Conservation (phyloP, 2,888 invertebrate genomes). For the Platerodrilus igneus region DNA sequence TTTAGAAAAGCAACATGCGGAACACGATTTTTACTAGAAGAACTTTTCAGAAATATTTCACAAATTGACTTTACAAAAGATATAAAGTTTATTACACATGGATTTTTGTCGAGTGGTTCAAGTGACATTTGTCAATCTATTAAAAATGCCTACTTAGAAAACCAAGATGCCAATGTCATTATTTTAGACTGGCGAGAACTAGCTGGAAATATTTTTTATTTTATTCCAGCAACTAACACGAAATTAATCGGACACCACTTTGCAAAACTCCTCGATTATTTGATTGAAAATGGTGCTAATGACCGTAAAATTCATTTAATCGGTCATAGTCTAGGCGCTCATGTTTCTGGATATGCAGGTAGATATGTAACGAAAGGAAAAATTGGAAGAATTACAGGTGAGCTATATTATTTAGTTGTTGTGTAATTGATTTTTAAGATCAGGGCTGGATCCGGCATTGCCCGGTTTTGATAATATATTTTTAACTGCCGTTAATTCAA, state of each 20-base stretch:
- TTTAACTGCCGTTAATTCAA: slow-evolving; percentile 62
- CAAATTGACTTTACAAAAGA: slow-evolving; percentile 24
- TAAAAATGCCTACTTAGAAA: slow-evolving; percentile 48
- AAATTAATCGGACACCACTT: slow-evolving; percentile 52
- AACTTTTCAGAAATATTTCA: no score
- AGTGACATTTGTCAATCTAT: slow-evolving; percentile 47
- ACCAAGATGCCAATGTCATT: slow-evolving; percentile 51
- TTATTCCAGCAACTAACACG: slow-evolving; percentile 41
- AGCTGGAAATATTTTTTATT: slow-evolving; percentile 36
- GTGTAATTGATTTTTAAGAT: slow-evolving; percentile 5
- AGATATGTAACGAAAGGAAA: slow-evolving; percentile 24
- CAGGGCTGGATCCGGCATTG: slow-evolving; percentile 61
- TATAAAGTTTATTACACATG: slow-evolving; percentile 53
- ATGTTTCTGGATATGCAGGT: slow-evolving; percentile 49
- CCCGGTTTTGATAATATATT: slow-evolving; percentile 55
- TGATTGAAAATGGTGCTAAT: slow-evolving; percentile 40
- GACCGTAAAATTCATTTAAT: slow-evolving; percentile 51
- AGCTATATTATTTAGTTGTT: neutral
- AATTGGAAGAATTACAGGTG: slow-evolving; percentile 36
- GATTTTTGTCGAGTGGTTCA: slow-evolving; percentile 50
- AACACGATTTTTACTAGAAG: no score
- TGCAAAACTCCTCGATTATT: slow-evolving; percentile 47
- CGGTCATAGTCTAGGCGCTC: slow-evolving; percentile 59
- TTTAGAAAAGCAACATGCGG: no score
- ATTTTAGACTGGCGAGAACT: slow-evolving; percentile 40